Conservation (phyloP, 2,113 vertebrate genomes). For the Datnioides undecimradiatus region DNA sequence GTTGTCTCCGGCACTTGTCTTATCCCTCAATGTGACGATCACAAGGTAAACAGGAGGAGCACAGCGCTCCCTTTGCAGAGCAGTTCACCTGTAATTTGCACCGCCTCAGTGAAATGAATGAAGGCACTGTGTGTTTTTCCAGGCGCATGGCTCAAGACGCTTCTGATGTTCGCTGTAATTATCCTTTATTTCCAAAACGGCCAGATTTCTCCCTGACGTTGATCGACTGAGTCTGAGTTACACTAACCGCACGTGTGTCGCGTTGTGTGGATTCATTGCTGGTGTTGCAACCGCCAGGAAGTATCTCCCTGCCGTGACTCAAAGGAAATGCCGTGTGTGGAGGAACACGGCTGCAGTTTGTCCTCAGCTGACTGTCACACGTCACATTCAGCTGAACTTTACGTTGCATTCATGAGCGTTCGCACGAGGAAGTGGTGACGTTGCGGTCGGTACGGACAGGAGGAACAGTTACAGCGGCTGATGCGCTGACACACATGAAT, state of each 20-base stretch:
- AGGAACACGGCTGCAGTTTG: too few relatives aligned
- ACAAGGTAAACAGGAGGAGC: not conserved
- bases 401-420: too few relatives aligned
- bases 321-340: too few relatives aligned
- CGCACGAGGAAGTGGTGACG: not conserved
- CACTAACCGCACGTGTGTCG: not conserved
- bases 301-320: fast-evolving
- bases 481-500: not conserved
- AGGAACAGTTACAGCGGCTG: not conserved
- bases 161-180: not conserved
- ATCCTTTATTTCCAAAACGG: not conserved
- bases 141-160: not conserved
- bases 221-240: not conserved
- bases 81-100: too few relatives aligned
- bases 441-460: not conserved
- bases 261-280: not conserved
- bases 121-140: too few relatives aligned
- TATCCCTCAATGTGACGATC: not conserved
- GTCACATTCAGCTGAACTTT: not conserved
- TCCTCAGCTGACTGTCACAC: too few relatives aligned
- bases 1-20: not conserved
- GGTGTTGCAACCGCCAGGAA: not conserved
- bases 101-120: too few relatives aligned
- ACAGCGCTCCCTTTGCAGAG: too few relatives aligned
- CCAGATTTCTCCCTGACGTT: not conserved